Conservation (phyloP, 1,140 invertebrate species). For the Drosophila burlai region DNA sequence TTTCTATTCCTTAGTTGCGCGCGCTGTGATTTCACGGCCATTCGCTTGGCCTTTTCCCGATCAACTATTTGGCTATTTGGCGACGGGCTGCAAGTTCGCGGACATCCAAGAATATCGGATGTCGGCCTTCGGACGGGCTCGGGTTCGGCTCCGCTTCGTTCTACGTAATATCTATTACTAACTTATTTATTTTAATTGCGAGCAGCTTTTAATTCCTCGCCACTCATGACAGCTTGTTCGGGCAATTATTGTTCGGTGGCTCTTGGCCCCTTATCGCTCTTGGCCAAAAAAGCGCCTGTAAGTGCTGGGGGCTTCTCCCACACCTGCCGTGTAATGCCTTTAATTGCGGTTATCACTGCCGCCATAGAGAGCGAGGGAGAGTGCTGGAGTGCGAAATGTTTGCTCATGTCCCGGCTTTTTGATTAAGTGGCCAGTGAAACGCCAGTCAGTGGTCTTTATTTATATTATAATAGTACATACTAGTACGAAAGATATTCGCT, state of each 20-base stretch:
- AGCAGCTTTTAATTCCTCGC: conserved; percentile 70
- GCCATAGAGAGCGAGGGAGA: background rate
- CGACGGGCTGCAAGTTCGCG: conserved; percentile 40
- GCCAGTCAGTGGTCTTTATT: conserved; percentile 51
- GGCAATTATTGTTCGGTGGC: conserved; percentile 57
- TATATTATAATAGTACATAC: conserved; percentile 46
- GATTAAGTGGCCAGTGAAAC: conserved; percentile 74
- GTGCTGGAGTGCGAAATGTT: conserved; percentile 61
- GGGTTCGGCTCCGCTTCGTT: conserved; percentile 35
- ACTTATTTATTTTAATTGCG: conserved; percentile 80
- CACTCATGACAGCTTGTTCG: conserved; percentile 73
- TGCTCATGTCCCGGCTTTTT: conserved; percentile 70
- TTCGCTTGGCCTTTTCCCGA: conserved; percentile 59
- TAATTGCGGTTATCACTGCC: conserved; percentile 73
- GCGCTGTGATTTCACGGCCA: conserved; percentile 58
- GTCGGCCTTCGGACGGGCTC: conserved; percentile 24
- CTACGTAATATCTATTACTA: conserved; percentile 79
- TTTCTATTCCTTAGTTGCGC: conserved; percentile 12
- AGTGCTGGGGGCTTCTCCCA: conserved; percentile 55
- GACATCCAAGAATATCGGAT: conserved; percentile 29
- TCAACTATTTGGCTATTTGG: conserved; percentile 65
- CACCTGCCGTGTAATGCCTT: conserved; percentile 43
- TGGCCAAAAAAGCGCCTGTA: conserved; percentile 59
- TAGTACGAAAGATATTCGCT: conserved; percentile 50
- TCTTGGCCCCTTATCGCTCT: conserved; percentile 5